Evolutionary conservation across 2,797 vertebrate species (phyloP), one percentile per base, ranked within the genome.

Genomic region (Cygnus olor): DNA sequence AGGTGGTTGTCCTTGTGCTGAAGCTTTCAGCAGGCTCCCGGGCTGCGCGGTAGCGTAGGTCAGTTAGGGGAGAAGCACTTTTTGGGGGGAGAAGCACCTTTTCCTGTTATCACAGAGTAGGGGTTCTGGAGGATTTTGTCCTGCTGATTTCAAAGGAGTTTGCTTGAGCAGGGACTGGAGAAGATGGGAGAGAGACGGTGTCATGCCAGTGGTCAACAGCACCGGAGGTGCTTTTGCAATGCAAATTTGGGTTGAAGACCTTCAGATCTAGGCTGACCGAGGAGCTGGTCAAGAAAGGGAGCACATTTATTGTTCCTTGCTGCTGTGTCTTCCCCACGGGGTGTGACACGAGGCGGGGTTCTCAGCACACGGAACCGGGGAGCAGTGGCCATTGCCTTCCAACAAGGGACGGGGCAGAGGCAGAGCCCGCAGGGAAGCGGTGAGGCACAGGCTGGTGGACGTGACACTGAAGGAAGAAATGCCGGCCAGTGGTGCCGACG

Each of bases 101-200:
- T 32, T 38, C 28, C 27, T 69, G 18, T 34, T 70, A 22, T 15
- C 38, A 7, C 27, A 72, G 34, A 70, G 22, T 25, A 42, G 25
- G 5, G 32, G 11, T 56, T 51, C 27, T 5, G 21, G 13, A 25
- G 7, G 8, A 8, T 66, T 44, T 80, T 20, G 25, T 57, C 51
- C 53, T 60, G 13, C 30, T 42, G 47, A 36, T 54, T 76, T 42
- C 22, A 64, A 17, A 64, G 25, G 40, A 44, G 38, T 74, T 85
- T 80, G 40, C 30, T 16, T 36, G 28, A 76, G 38, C 8, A 42
- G 45, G 51, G 19, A 9, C 5, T 18, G 82, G 58, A 80, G 66
- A 57, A 72, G 45, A 14, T 40, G 49, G 22, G 61, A 69, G 42
- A 0, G 1, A 32, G 24, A 1, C 0, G 0, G 21, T 25, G 32